Evolutionary conservation across 2,888 invertebrate species (phyloP).

Genomic region (Hermaeophaga mercurialis): DNA sequence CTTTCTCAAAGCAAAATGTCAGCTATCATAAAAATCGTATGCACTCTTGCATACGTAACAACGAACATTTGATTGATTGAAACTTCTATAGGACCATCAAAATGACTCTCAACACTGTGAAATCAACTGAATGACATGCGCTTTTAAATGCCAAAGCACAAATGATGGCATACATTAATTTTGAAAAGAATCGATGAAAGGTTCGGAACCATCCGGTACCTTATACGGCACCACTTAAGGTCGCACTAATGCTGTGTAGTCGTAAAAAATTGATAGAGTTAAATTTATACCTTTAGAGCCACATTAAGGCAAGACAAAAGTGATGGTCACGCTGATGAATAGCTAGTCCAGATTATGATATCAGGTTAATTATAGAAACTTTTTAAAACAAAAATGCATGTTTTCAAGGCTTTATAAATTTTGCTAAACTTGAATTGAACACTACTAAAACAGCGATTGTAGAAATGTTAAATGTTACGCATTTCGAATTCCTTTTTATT

Average conservation of each 20-base stretch:
- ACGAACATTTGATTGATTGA: slow-evolving; percentile 24
- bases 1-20: slow-evolving; percentile 10
- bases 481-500: too few relatives aligned
- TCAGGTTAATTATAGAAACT: background rate
- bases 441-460: too few relatives aligned
- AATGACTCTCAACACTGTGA: slow-evolving; percentile 24
- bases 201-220: slow-evolving; percentile 27
- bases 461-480: too few relatives aligned
- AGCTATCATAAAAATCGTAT: slow-evolving; percentile 2
- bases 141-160: slow-evolving; percentile 19
- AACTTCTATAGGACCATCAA: slow-evolving; percentile 22
- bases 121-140: slow-evolving; percentile 25
- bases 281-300: slow-evolving; percentile 22
- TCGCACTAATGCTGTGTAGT: slow-evolving; percentile 11
- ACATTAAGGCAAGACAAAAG: slow-evolving; percentile 16
- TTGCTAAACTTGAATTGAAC: too few relatives aligned
- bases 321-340: background rate
- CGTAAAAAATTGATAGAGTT: slow-evolving; percentile 21
- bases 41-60: slow-evolving; percentile 1
- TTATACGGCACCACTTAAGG: slow-evolving; percentile 32
- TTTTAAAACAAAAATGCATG: too few relatives aligned
- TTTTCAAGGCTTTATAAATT: too few relatives aligned
- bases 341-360: background rate
- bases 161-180: slow-evolving; percentile 27
- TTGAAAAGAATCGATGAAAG: slow-evolving; percentile 27